Conservation (phyloP, 2,888 invertebrate species). For the Merodon equestris region DNA sequence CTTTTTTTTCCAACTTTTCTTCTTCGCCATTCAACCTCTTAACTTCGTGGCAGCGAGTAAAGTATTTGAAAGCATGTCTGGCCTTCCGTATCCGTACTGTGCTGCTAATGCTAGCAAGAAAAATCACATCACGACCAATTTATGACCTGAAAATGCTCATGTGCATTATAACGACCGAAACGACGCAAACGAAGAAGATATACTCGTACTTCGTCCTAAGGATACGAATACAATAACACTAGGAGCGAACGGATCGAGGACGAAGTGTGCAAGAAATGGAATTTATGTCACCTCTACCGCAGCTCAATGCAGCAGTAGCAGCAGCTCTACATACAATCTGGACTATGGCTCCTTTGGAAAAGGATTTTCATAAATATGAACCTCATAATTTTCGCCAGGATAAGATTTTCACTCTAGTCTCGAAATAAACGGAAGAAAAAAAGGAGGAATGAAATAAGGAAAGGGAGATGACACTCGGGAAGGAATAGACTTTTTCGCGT, state of each 20-base stretch:
- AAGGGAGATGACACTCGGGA: too few species aligned
- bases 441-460: not conserved
- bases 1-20: not conserved
- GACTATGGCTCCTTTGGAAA: not conserved
- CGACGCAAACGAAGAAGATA: conserved; percentile 1
- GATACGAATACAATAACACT: not conserved
- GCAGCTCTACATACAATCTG: not conserved
- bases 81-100: not conserved
- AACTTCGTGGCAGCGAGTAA: not conserved
- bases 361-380: conserved; percentile 49
- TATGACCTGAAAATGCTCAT: conserved; percentile 44
- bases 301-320: not conserved
- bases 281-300: conserved; percentile 43
- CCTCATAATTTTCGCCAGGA: conserved; percentile 43
- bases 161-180: conserved; percentile 32
- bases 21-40: not conserved
- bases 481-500: too few species aligned
- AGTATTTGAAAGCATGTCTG: not conserved
- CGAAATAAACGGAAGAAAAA: not conserved
- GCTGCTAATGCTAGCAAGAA: conserved; percentile 19
- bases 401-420: conserved; percentile 19
- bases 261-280: conserved; percentile 26
- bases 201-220: not conserved
- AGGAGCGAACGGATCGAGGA: not conserved
- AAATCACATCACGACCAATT: conserved; percentile 49